These are phyloP conservation scores for Halichondria panicea DNA, from an alignment of 37 sponge, comb jelly and placozoan genomes.

Conservation along the genomic window DNA sequence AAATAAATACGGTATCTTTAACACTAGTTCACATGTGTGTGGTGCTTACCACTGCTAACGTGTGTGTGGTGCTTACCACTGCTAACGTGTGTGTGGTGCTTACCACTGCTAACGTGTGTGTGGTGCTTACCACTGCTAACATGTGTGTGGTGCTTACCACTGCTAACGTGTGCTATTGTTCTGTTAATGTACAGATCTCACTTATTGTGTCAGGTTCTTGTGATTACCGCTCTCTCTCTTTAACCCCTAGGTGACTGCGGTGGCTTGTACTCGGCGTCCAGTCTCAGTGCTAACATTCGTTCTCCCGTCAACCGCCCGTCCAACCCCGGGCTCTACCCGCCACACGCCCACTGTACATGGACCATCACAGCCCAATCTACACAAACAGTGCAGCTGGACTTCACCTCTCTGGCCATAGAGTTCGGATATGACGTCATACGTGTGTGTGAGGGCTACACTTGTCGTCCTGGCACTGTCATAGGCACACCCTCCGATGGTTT, in stretches of 20 bases:
- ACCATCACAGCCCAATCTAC: slow-evolving; percentile 17
- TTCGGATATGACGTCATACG: slow-evolving; percentile 23
- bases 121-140: no score
- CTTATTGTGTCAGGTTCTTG: no score
- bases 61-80: no score
- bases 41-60: no score
- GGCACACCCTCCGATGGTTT: slow-evolving; percentile 16
- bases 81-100: no score
- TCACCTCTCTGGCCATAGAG: slow-evolving; percentile 28
- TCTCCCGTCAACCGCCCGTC: slow-evolving; percentile 37
- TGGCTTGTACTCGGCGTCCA: not conserved
- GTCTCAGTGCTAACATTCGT: not conserved
- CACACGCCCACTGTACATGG: slow-evolving; percentile 17
- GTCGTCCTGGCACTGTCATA: not conserved
- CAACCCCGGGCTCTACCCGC: slow-evolving; percentile 24
- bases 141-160: no score
- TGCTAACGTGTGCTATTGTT: no score
- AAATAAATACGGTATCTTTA: no score
- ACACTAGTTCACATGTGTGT: no score
- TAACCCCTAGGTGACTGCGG: slow-evolving; percentile 18
- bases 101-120: no score
- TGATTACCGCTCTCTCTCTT: no score
- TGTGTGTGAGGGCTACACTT: slow-evolving; percentile 27
- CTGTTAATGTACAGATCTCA: no score
- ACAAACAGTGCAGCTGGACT: not conserved